Evolutionary conservation across 2,888 invertebrate genomes (phyloP), one percentile per base, ranked within the genome.

Genomic region (Plebejus anna): DNA sequence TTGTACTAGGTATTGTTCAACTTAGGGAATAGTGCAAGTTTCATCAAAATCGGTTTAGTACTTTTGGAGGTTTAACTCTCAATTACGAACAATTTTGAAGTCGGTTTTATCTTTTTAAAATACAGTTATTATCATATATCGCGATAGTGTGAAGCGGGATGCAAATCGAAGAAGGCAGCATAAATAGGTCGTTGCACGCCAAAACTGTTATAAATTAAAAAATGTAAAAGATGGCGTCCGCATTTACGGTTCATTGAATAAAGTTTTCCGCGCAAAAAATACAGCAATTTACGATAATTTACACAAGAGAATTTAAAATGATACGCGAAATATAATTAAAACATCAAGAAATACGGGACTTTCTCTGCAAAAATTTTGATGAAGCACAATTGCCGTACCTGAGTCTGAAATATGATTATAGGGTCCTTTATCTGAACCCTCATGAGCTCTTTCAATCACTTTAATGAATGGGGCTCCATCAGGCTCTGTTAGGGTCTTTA

Each of bases 391-490:
- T 55, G 71, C 72, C 76, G 75, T 75, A 76, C 76, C 76, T 78
- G 82, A 80, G 83, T 81, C 82, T 84, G 85, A 88, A 90, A 88
- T 87, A 81, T 84, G 82, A 88, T 89, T 87, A 88, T 83, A 79
- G 79, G 81, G 79, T 81, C 81, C 79, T 85, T 87, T 87, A 85
- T 86, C 81, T 80, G 79, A 81, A 81, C 85, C 71, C 71, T 83
- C 82, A 79, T 80, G 82, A 85, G 88, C 89, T 90, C 90, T 90
- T 90, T 90, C 89, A 90, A 90, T 90, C 87, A 88, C 83, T 80
- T 83, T 81, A 81, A 82, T 91, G 88, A 91, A 92, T 90, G 87
- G 89, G 82, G 82, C 87, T 88, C 87, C 89, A 89, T 90, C 90
- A 85, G 85, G 83, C 82, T 81, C 82, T 82, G 84, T 82, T 83